A percentile compares a stretch with the other conserved stretches of the same genome.
phyloP scores from a whole-genome alignment of 2,888 invertebrate species.

The Drosophila diplacantha region DNA sequence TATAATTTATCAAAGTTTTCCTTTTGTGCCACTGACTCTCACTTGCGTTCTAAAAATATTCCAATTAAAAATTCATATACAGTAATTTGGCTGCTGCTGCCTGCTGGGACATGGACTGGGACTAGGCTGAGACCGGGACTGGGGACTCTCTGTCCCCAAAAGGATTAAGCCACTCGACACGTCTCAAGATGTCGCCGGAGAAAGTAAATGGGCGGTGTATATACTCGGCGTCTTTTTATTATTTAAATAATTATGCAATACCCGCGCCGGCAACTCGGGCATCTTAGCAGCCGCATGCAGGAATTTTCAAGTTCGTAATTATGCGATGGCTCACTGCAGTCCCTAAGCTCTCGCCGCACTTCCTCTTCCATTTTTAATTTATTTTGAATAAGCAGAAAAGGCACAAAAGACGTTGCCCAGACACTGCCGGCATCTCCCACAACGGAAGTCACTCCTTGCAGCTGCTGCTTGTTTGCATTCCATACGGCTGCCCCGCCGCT shows the following conservation, averaged over 20 bases:
- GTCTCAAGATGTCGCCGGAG: conserved; percentile 60
- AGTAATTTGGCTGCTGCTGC: conserved; percentile 18
- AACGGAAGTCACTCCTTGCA: conserved; percentile 64
- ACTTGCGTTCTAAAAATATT: conserved; percentile 19
- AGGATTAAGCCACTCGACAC: conserved; percentile 54
- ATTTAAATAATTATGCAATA: conserved; percentile 68
- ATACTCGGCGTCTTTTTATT: conserved; percentile 51
- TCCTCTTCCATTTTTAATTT: conserved; percentile 60
- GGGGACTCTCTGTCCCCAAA: conserved; percentile 6
- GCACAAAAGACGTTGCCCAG: conserved; percentile 52
- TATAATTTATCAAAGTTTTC: conserved; percentile 25
- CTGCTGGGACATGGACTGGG: background rate
- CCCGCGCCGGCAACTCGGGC: conserved; percentile 23
- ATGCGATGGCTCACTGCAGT: conserved; percentile 43
- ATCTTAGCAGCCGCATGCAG: conserved; percentile 25
- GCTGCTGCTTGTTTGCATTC: conserved; percentile 65
- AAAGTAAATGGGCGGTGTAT: conserved; percentile 50
- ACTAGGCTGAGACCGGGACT: background rate
- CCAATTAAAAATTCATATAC: conserved; percentile 37
- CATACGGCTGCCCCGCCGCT: conserved; percentile 19
- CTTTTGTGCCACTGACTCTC: conserved; percentile 7
- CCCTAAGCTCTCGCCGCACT: conserved; percentile 19
- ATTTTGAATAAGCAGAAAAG: conserved; percentile 59
- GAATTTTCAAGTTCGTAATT: conserved; percentile 74
- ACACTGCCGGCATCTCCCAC: conserved; percentile 66